phyloP scores from a whole-genome alignment of 2,888 invertebrate species.

The Epirrhoe alternata region DNA sequence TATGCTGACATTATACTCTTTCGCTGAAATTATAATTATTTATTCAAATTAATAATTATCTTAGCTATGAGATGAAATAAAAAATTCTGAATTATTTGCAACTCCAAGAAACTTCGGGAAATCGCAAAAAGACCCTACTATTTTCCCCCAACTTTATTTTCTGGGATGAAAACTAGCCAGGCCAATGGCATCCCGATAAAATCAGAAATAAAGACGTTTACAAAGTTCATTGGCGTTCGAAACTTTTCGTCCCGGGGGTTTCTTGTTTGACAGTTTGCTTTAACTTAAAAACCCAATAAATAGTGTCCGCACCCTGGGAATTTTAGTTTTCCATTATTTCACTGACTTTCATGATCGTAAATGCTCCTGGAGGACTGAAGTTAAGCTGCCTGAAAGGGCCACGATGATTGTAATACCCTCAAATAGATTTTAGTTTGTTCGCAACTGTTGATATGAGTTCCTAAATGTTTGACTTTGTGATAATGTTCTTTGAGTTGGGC shows the following conservation, averaged over 20 bases:
- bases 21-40: no score
- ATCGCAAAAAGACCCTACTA: constrained; percentile 15
- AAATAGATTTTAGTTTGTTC: constrained; percentile 5
- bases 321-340: constrained; percentile 64
- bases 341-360: constrained; percentile 61
- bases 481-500: neutral
- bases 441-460: neutral
- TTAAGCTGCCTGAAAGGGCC: constrained; percentile 40
- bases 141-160: constrained; percentile 19
- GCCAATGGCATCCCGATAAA: constrained; percentile 56
- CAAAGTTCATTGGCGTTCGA: constrained; percentile 64
- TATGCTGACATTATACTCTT: no score
- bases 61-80: neutral
- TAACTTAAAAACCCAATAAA: constrained; percentile 75
- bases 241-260: constrained; percentile 64
- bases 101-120: neutral
- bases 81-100: neutral
- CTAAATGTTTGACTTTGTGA: neutral
- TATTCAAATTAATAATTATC: no score
- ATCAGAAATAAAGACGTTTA: constrained; percentile 73
- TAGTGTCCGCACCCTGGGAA: constrained; percentile 67
- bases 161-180: constrained; percentile 38
- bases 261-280: constrained; percentile 75
- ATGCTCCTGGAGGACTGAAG: constrained; percentile 49
- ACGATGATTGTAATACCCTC: neutral